phyloP scores from a whole-genome alignment of 2,113 vertebrate genomes.

The Empidonax alnorum region DNA sequence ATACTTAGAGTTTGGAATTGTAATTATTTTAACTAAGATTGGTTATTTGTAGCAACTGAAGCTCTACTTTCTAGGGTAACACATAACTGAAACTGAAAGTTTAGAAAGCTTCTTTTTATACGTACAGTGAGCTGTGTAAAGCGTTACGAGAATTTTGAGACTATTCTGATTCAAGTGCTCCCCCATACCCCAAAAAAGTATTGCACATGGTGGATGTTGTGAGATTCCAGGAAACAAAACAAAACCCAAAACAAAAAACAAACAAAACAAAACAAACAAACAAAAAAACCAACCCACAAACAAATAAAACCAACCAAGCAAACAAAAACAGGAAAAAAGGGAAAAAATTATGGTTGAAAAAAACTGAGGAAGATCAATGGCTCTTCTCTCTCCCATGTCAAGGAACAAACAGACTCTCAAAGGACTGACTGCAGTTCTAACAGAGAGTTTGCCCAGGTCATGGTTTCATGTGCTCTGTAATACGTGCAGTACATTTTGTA shows the following conservation, averaged over 20 bases:
- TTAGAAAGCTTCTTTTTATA: background rate
- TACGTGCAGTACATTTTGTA: accelerated
- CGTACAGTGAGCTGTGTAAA: background rate
- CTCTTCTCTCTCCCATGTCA: background rate
- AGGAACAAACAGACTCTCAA: background rate
- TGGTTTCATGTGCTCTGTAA: background rate
- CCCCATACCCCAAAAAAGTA: accelerated
- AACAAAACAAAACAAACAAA: no score
- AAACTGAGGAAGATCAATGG: background rate
- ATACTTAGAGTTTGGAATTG: background rate
- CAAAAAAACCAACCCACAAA: no score
- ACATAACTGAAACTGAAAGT: background rate
- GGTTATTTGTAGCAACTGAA: background rate
- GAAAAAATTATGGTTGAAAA: background rate
- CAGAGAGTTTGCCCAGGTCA: background rate
- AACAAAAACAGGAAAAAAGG: background rate
- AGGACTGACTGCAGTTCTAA: background rate
- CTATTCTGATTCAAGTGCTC: background rate
- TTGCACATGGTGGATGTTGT: background rate
- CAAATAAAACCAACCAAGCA: no score
- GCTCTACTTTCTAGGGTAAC: background rate
- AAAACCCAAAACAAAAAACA: no score
- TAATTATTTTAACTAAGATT: background rate
- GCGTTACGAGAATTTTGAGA: background rate
- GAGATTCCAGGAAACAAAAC: background rate